Base-by-base conservation (phyloP, 2,113 vertebrate genomes). In the Paramormyrops kingsleyae region DNA sequence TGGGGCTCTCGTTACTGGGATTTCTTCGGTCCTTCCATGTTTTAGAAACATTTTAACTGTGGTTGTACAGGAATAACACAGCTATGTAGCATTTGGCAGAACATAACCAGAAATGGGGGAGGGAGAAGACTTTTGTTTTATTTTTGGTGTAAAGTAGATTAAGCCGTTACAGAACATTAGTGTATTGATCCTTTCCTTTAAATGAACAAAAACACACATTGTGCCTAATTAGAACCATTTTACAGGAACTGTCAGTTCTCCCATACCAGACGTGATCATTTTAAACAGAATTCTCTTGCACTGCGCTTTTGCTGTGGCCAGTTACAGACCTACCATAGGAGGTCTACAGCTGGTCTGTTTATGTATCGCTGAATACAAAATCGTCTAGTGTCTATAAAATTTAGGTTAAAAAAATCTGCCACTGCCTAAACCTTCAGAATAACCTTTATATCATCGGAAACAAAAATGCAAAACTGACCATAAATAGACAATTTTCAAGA, bases 221-320 rank as follows among this genome's bases (percentile, higher is more conserved):
- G 96, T 96, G 95, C 96, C 96, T 97, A 97, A 96, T 97, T 96
- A 97, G 95, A 97, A 95, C 95, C 95, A 96, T 96, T 96, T 97
- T 95, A 96, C 95, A 96, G 95, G 95, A 97, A 96, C 96, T 96
- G 95, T 97, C 96, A 96, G 96, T 97, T 97, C 97, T 94, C 96
- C 96, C 95, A 96, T 96, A 95, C 96, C 96, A 96, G 95, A 96
- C 93, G 94, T 94, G 94, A 96, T 97, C 96, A 97, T 95, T 97
- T 94, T 95, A 94, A 96, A 96, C 95, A 96, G 95, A 96, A 77
- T 39, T 17, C 4, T 39, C 31, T 39, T 17, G 31, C 21, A 17
- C 31, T 17, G 70, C 13, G 5, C 13, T 39, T 77, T 77, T 77
- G 59, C 31, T 39, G 13, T 74, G 35, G 31, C 70, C 31, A 35